A percentile compares a stretch with the other conserved stretches of the same genome.
Evolutionary conservation across 2,113 vertebrate species (phyloP).

Genomic region (Lagopus leucura): DNA sequence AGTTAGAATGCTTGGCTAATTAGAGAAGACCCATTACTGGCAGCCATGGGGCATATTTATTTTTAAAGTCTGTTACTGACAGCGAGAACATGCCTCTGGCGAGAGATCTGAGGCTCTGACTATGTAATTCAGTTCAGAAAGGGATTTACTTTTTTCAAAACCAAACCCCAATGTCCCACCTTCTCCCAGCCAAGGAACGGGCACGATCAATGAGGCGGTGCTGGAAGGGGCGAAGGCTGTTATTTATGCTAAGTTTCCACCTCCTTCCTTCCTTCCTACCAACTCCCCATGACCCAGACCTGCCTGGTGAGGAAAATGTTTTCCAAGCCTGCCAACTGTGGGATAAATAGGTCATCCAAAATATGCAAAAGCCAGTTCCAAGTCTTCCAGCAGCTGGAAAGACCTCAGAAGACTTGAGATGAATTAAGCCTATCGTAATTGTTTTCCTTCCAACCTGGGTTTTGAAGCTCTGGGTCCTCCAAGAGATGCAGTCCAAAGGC

Average conservation of each 20-base stretch:
- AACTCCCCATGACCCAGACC: constrained; percentile 47
- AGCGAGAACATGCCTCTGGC: constrained; percentile 31
- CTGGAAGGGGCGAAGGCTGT: neutral
- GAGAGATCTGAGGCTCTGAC: constrained; percentile 26
- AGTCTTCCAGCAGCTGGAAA: constrained; percentile 9
- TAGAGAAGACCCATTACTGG: neutral
- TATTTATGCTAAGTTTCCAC: constrained; percentile 7
- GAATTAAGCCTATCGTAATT: neutral
- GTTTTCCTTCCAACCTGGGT: neutral
- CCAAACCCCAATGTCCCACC: neutral
- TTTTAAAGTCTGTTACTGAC: constrained; percentile 44
- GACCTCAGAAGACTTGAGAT: constrained; percentile 3
- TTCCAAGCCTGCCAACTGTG: constrained; percentile 28
- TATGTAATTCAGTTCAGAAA: neutral
- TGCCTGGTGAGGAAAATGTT: constrained; percentile 31
- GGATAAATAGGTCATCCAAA: constrained; percentile 68
- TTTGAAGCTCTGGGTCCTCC: neutral
- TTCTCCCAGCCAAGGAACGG: neutral
- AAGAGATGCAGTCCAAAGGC: neutral
- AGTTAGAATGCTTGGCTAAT: neutral
- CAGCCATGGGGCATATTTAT: neutral
- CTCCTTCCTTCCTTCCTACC: constrained; percentile 64
- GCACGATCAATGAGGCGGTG: neutral
- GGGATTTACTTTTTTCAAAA: constrained; percentile 10
- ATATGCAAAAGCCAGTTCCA: constrained; percentile 44